Percentiles rank a stretch among this genome's conserved stretches.
These are phyloP conservation scores for Tinea semifulvella DNA, from an alignment of 2,888 invertebrate species.

Conservation along the genomic window DNA sequence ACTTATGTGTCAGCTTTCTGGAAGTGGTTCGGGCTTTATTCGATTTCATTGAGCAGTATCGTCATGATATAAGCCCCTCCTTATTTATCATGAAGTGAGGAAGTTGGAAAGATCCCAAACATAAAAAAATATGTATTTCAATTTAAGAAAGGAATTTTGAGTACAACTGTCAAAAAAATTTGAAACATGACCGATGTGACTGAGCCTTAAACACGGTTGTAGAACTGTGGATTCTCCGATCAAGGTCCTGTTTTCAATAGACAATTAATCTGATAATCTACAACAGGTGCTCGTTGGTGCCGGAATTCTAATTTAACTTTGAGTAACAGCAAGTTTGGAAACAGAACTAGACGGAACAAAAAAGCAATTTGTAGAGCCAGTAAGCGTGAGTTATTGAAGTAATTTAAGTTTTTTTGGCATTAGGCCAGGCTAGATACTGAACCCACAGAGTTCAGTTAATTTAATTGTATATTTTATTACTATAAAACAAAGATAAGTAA, in stretches of 20 bases:
- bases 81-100: too few relatives aligned
- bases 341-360: constrained; percentile 3
- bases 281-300: constrained; percentile 8
- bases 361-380: constrained; percentile 11
- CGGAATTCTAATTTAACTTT: constrained; percentile 10
- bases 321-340: not conserved
- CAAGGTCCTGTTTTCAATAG: constrained; percentile 11
- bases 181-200: too few relatives aligned
- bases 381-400: constrained; percentile 13
- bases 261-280: constrained; percentile 13
- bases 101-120: too few relatives aligned
- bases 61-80: too few relatives aligned
- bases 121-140: too few relatives aligned
- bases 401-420: constrained; percentile 13
- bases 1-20: too few relatives aligned
- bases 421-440: constrained; percentile 7
- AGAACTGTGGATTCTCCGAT: constrained; percentile 8
- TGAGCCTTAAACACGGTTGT: constrained; percentile 5
- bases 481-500: not conserved
- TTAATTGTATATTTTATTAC: constrained; percentile 11
- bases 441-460: not conserved
- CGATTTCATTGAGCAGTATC: too few relatives aligned
- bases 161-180: too few relatives aligned
- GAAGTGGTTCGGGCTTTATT: too few relatives aligned
- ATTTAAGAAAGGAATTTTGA: too few relatives aligned